A percentile compares a stretch with the other conserved stretches of the same genome.
These are phyloP conservation scores for Sorex araneus DNA, from an alignment of 2,113 vertebrate genomes.

Conservation along the genomic window DNA sequence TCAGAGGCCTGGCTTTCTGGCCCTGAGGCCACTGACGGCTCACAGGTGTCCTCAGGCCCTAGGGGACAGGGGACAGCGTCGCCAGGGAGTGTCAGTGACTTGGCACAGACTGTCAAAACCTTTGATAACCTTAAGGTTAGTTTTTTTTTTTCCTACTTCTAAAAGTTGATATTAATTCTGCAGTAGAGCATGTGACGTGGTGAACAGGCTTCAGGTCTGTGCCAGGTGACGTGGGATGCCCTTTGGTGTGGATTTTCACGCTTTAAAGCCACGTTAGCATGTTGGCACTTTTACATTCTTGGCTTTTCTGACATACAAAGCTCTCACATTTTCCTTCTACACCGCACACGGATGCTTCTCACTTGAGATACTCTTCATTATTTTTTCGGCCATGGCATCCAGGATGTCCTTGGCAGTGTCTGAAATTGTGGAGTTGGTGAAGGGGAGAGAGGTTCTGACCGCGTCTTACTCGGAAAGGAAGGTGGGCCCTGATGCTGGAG, in stretches of 20 bases:
- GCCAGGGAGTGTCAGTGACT: constrained; percentile 86
- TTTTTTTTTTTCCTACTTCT: constrained; percentile 78
- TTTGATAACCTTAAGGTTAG: constrained; percentile 90
- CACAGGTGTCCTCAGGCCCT: constrained; percentile 81
- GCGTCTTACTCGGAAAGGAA: neutral
- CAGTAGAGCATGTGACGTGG: constrained; percentile 61
- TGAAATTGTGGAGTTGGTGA: constrained; percentile 6
- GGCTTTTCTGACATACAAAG: constrained; percentile 31
- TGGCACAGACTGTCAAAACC: constrained; percentile 85
- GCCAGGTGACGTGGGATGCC: neutral
- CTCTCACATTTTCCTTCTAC: constrained; percentile 39
- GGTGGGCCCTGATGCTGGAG: constrained; percentile 27
- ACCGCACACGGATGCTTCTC: neutral
- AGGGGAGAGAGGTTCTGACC: neutral
- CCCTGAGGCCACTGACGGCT: constrained; percentile 87
- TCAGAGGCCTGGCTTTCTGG: constrained; percentile 89
- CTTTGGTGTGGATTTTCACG: constrained; percentile 42
- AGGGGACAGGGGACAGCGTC: constrained; percentile 81
- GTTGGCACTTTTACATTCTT: constrained; percentile 62
- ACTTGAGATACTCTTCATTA: neutral
- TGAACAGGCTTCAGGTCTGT: neutral
- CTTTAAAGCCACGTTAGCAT: constrained; percentile 2
- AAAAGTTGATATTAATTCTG: constrained; percentile 75
- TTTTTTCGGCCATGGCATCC: neutral
- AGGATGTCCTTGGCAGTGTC: neutral